Conservation (phyloP, 2,797 vertebrate species). For the Molossus molossus region DNA sequence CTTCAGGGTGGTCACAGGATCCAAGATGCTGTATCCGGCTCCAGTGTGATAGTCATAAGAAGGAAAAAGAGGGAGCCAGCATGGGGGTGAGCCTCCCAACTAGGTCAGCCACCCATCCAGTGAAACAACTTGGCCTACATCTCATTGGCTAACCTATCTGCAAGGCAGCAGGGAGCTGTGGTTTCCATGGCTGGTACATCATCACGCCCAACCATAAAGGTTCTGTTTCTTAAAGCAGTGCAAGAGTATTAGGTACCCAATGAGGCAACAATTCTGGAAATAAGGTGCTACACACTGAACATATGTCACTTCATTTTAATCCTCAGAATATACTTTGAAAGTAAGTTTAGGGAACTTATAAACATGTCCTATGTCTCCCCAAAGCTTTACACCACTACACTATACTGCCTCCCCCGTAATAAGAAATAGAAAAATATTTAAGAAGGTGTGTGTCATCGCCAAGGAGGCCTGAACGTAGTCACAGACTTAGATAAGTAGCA, state of each 20-base stretch:
- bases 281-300: background rate
- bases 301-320: background rate
- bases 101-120: background rate
- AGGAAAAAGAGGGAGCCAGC: background rate
- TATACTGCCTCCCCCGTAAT: background rate
- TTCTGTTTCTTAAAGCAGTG: constrained; percentile 1
- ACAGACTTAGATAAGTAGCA: background rate
- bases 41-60: background rate
- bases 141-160: background rate
- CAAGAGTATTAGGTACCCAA: background rate
- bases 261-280: background rate
- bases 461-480: background rate
- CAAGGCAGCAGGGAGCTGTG: background rate
- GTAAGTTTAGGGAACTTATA: background rate
- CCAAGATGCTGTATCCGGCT: background rate
- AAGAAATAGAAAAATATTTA: background rate
- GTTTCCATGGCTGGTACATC: background rate
- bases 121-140: background rate
- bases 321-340: background rate
- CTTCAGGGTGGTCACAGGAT: background rate
- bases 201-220: background rate
- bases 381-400: background rate
- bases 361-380: background rate
- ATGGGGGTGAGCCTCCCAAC: background rate
- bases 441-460: background rate